Evolutionary conservation across 1,140 invertebrate genomes (phyloP), one percentile per base, ranked within the genome.

Genomic region (Caligus rogercresseyi): DNA sequence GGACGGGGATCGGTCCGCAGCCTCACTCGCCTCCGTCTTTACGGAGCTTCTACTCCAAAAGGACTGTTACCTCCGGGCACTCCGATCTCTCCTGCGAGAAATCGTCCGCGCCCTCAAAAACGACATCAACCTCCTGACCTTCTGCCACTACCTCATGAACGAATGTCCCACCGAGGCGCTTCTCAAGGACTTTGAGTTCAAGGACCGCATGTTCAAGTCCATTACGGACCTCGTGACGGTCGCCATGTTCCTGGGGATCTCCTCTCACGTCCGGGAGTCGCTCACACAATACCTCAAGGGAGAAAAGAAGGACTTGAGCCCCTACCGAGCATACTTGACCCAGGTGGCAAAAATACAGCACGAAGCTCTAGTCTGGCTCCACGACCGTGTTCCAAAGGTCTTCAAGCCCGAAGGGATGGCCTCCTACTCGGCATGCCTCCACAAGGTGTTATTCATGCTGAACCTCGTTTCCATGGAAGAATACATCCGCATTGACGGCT

Each of bases 151-250:
- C 0, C 73, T 89, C 15, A 80, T 88, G 73, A 74, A 77, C 16
- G 82, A 60, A 21, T 18, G 24, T 11, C 23, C 23, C 13, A 60
- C 26, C 16, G 57, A 60, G 51, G 26, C 23, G n/a, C 21, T 60
- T 67, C 70, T 80, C 18, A 68, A 77, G 57, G 77, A 77, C 53
- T 80, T 80, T 52, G 83, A 85, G 68, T 81, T 83, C 65, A 82
- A 82, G 54, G 89, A 94, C 67, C 77, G 90, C 62, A 83, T 88
- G 67, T 89, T 94, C 69, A 74, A 81, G 25, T 81, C 85, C 0
- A 79, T 94, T 20, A 81, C 83, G 1, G 92, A 96, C 75, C 74
- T 97, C 58, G 78, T 91, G 16, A 83, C 85, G 60, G 76, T 93
- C 52, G 87, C 84, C 68, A 85, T 90, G 75, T 82, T 97, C 66